phyloP scores from a whole-genome alignment of 92 coral and sea anemone genomes.

The Zoanthus sociatus region DNA sequence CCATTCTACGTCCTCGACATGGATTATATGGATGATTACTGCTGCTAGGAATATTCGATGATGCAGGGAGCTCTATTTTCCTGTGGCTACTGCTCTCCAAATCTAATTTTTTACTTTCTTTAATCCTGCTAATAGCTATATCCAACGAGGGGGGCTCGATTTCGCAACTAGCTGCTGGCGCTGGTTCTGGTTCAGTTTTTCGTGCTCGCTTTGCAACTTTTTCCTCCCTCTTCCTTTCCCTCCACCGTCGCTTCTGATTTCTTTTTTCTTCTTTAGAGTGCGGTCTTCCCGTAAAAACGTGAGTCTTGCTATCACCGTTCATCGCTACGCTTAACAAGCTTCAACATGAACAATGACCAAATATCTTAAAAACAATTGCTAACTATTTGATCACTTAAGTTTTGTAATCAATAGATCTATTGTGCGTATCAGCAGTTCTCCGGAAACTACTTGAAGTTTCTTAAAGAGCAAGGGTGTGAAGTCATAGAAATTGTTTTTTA shows the following conservation, averaged over 20 bases:
- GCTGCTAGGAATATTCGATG: neutral
- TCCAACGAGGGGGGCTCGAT: neutral
- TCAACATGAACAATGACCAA: neutral
- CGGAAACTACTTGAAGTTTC: neutral
- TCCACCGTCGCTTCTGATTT: too few relatives aligned
- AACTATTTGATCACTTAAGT: neutral
- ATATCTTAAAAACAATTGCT: neutral
- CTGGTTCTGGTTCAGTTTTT: too few relatives aligned
- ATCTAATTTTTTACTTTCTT: neutral
- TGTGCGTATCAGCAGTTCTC: conserved; percentile 3
- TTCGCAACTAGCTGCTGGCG: neutral
- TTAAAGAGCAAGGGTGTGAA: neutral
- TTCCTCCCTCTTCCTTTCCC: too few relatives aligned
- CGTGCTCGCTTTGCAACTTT: too few relatives aligned
- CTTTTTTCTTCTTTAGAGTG: neutral
- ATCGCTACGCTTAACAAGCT: neutral
- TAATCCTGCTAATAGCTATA: neutral
- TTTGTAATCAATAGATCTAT: neutral
- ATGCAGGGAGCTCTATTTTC: neutral
- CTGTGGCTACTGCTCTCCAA: neutral
- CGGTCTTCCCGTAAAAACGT: neutral
- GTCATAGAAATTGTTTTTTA: too few relatives aligned
- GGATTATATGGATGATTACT: neutral
- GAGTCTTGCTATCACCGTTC: neutral
- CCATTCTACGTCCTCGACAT: neutral